Evolutionary conservation across 2,888 invertebrate species (phyloP), one percentile per base, ranked within the genome.

Genomic region (Drosophila mimetica): DNA sequence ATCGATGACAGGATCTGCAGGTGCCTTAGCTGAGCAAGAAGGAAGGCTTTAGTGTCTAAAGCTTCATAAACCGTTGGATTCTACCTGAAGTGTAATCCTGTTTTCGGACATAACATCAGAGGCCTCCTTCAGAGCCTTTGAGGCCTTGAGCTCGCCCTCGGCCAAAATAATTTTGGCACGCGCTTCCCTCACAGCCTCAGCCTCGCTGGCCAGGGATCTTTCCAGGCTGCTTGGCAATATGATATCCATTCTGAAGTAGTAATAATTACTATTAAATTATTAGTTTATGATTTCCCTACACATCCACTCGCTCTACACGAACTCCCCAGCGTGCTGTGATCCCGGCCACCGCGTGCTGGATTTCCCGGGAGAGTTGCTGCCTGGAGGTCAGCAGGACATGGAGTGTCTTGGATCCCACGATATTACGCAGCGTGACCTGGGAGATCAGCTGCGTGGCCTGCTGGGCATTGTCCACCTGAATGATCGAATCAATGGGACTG

Each of bases 271-370:
- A 9, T 9, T 4, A 9, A 2, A 9, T 16, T 16, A 1, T 36
- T 4, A 5, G 6, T n/a, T 1, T 14, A n/a, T n/a, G 6, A n/a
- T n/a, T 36, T 8, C 8, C 59, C 37, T 44, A 97, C 97, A 98
- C 96, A 93, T 98, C 98, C 13, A 98, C 97, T 74, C 98, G 93
- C 90, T 98, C 97, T 14, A 97, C 96, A 91, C 96, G 96, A 25
- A 97, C 96, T 8, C 97, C 97, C 97, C 97, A 97, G 0, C 95
- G 96, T 79, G 96, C 96, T 0, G 97, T 97, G 13, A 96, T 96
- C 64, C 95, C 95, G 83, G 97, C 97, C 73, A 97, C 92, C 60
- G 95, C 94, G 13, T 93, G 92, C 89, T 96, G 96, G 96, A 98
- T 97, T 77, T 95, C 95, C 83, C 95, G 94, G 25, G 97, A 96